Evolutionary conservation across 2,113 vertebrate species (phyloP), one percentile per base, ranked within the genome.

Genomic region (Lampris incognitus): DNA sequence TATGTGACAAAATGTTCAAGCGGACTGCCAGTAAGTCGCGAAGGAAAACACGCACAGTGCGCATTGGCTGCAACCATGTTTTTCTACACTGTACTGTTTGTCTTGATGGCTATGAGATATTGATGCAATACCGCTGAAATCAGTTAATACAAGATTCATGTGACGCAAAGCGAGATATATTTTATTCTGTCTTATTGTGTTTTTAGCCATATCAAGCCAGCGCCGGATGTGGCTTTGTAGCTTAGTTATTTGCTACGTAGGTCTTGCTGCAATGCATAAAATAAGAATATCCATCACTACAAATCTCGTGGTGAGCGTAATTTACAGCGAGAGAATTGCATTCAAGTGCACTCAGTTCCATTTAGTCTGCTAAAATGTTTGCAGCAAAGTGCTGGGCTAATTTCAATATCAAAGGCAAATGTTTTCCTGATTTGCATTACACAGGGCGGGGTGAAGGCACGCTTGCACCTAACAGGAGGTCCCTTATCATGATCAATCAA

Each of bases 381-480:
- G 73, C 76, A 71, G 83, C 78, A 83, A 85, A 72, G 82, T 84
- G 75, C 64, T 59, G 36, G 82, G 79, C 90, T 89, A 51, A 94
- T 93, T 92, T 94, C 82, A 93, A 94, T 92, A 93, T 93, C 93
- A 93, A 92, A 92, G 92, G 83, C 85, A 74, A 76, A 56, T 81
- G 59, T 88, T 92, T 49, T 1, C 66, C 63, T 88, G 59, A 93
- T 93, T 92, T 92, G 87, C 91, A 92, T 92, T 70, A 90, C 87
- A 86, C 54, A 77, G 67, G 84, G 82, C 73, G 76, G 89, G 80
- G 81, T 67, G 72, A 61, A 56, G 60, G 84, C 76, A 79, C 68
- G 70, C 88, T 81, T 65, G 73, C 59, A 76, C 76, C 78, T 68
- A 81, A 90, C 78, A 89, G 85, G 88, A 86, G 85, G 86, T 83